Conservation (phyloP, 2,888 invertebrate species). For the Halocaridina rubra region DNA sequence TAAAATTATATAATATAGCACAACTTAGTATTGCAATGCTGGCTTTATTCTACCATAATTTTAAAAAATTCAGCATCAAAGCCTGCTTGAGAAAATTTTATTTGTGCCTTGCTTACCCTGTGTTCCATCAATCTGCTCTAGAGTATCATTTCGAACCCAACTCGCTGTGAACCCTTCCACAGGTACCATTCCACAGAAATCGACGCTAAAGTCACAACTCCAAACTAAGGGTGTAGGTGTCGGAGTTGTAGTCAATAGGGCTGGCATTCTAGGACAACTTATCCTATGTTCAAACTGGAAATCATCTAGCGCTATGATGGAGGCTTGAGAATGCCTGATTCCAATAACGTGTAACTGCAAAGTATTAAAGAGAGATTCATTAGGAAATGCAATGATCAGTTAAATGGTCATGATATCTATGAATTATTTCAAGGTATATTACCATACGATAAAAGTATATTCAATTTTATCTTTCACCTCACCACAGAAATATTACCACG, state of each 20-base stretch:
- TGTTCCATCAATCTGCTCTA: background rate
- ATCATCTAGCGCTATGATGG: constrained; percentile 21
- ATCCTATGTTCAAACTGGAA: background rate
- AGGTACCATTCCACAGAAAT: background rate
- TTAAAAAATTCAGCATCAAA: no score
- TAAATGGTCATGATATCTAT: no score
- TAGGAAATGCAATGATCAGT: no score
- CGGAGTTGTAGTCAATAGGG: background rate
- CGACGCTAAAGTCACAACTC: constrained; percentile 9
- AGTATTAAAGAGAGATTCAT: no score
- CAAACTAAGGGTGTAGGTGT: background rate
- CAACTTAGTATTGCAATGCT: no score
- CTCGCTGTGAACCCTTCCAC: background rate
- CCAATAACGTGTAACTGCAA: constrained; percentile 18
- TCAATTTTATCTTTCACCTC: no score
- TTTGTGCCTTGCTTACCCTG: background rate
- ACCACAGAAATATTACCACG: no score
- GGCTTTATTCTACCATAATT: no score
- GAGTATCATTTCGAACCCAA: background rate
- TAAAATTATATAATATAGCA: no score
- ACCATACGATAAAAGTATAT: no score
- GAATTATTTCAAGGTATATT: no score
- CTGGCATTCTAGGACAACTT: background rate
- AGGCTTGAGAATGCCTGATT: background rate
- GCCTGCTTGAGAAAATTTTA: no score